Evolutionary conservation across 1,140 invertebrate genomes (phyloP), one percentile per base, ranked within the genome.

Genomic region (Brachionus angularis): DNA sequence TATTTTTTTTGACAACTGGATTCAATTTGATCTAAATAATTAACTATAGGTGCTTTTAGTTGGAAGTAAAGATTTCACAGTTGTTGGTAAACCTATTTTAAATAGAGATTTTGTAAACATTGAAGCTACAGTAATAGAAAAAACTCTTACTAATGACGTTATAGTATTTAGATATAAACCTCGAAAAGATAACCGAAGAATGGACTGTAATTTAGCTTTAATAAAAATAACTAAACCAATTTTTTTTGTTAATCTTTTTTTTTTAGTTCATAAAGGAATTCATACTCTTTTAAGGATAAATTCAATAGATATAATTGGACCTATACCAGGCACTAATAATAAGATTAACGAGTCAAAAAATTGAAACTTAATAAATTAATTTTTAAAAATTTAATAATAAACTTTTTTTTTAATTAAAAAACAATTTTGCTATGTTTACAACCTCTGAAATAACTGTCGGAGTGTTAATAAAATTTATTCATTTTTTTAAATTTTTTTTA

Each of bases 21-120:
- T 5, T 72, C 52, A 12, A 39, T 58, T 39, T 27, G 61, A 25
- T 50, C 46, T 72, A 12, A 72, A 74, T 69, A 29, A 33, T 61
- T 71, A 39, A 61, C 8, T 23, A 25, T 74, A 55, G 85, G 84
- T 89, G 2, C 76, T 96, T 10, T 74, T 93, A 18, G 86, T 90
- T 31, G 93, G 90, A 1, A 85, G 86, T n/a, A 85, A 84, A 73
- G 89, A 94, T 78, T 94, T 95, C 74, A 89, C 90, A 5, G 77
- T 95, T 0, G 82, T 94, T 73, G 91, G 93, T 44, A 81, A 87
- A 53, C 92, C 92, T 23, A 29, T 71, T 55, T 47, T 39, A 16
- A 70, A 47, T 31, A 31, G 33, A 58, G 16, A 71, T 29, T 49
- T 72, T 34, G 44, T 72, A 1, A 46, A 16, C 16, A 53, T 72